Evolutionary conservation across 1,140 invertebrate species (phyloP), one percentile per base, ranked within the genome.

Genomic region (Drosophila saltans): DNA sequence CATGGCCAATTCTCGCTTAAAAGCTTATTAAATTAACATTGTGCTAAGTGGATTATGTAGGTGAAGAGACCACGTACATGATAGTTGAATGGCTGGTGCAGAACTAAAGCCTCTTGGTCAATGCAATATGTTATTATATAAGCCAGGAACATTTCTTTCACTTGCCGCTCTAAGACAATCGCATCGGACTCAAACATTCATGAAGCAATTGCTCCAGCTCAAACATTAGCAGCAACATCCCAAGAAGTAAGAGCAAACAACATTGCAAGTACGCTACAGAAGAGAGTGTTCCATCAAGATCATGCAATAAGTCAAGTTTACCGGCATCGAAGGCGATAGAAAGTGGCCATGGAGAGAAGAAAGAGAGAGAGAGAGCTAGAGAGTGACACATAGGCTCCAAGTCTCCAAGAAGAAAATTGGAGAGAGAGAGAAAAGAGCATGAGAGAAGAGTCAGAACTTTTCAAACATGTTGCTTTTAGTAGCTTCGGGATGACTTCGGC

Each of bases 71-170:
- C 71, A 75, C 78, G 84, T 80, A 75, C 79, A 84, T 84, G 81
- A 75, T 80, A 66, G 76, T 70, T 83, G 79, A 75, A 71, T 80
- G 81, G 81, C 80, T 80, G 79, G 68, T 74, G 79, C 72, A 80
- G 81, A 82, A 89, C 81, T 89, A 72, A 89, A 89, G 76, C 73
- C 73, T 80, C 78, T 70, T 77, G 66, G 65, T 73, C 78, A 76
- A 80, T 68, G 74, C 72, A 76, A 73, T 80, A 72, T 80, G 84
- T 81, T 85, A 76, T 89, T 89, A 89, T 89, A 80, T 82, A 81
- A 89, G 81, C 66, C 79, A 81, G 69, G 81, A 81, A 74, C 73
- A 71, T 66, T 81, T 84, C 81, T 75, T 75, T 76, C 36, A 72
- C 67, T 52, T 52, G 45, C 45, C 65, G 68, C 60, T 41, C 55